These are phyloP conservation scores for Temnothorax rugatulus DNA, from an alignment of 2,888 invertebrate species.

Conservation along the genomic window DNA sequence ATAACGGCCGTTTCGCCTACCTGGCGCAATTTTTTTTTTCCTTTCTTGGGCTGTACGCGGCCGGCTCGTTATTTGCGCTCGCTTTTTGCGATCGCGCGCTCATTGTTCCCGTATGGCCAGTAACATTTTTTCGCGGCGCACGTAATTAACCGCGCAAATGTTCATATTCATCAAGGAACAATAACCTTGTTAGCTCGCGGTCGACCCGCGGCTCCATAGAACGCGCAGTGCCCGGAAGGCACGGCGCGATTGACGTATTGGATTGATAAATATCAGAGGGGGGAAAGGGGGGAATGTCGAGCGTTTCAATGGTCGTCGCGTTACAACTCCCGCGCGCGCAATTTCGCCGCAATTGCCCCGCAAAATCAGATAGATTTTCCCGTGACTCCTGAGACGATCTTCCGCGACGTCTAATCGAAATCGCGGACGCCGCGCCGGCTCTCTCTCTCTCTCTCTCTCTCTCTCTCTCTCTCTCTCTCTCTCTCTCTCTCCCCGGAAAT, in stretches of 20 bases:
- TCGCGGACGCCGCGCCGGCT: neutral
- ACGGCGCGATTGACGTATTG: slow-evolving; percentile 46
- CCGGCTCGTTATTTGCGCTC: slow-evolving; percentile 49
- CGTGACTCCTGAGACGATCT: neutral
- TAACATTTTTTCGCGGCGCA: slow-evolving; percentile 43
- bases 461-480: neutral
- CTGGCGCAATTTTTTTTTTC: slow-evolving; percentile 4
- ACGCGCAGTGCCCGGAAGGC: slow-evolving; percentile 37
- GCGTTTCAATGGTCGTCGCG: slow-evolving; percentile 28
- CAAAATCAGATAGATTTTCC: neutral
- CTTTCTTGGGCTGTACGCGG: slow-evolving; percentile 18
- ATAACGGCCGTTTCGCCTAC: slow-evolving; percentile 26
- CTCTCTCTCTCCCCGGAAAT: neutral
- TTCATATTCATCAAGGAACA: slow-evolving; percentile 57
- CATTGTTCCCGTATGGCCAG: slow-evolving; percentile 42
- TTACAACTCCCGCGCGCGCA: neutral
- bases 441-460: neutral
- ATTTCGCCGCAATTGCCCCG: neutral
- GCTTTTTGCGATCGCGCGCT: slow-evolving; percentile 48
- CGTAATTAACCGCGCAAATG: slow-evolving; percentile 58
- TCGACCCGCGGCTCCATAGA: slow-evolving; percentile 47
- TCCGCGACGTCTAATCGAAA: slow-evolving; percentile 14
- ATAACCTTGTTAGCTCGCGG: slow-evolving; percentile 54
- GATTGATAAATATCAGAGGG: slow-evolving; percentile 47
- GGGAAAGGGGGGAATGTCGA: neutral